A percentile compares a stretch with the other conserved stretches of the same genome.
Conservation (phyloP, 2,113 vertebrate species). For the Leucoraja erinaceus region DNA sequence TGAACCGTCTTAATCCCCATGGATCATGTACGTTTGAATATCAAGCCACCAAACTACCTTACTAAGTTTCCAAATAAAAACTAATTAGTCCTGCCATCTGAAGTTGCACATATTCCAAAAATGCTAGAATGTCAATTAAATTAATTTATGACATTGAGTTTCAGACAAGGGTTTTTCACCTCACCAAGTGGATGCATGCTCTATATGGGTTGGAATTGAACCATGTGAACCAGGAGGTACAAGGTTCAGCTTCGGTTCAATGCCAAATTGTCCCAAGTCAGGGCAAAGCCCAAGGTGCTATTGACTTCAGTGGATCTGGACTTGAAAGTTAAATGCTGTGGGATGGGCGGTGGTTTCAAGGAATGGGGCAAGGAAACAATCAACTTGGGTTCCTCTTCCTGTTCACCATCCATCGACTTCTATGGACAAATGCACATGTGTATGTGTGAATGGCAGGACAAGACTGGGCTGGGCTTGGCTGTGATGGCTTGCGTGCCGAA, state of each 20-base stretch:
- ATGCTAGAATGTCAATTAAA: neutral
- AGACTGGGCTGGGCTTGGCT: neutral
- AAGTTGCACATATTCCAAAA: neutral
- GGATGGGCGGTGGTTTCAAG: neutral
- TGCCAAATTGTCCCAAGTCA: neutral
- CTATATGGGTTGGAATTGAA: neutral
- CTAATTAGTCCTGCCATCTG: neutral
- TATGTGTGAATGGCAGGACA: neutral
- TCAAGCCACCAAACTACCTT: neutral
- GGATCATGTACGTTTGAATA: neutral
- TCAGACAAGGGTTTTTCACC: neutral
- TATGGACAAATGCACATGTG: neutral
- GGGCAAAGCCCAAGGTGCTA: neutral
- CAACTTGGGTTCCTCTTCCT: neutral
- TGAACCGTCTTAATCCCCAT: conserved; percentile 18
- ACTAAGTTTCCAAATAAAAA: conserved; percentile 4
- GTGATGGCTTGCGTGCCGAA: neutral
- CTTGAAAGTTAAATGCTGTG: neutral
- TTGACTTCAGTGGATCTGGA: neutral
- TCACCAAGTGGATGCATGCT: neutral
- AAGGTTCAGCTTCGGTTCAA: neutral
- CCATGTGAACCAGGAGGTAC: neutral
- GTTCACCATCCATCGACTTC: neutral
- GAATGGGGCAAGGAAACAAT: neutral
- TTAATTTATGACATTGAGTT: neutral